phyloP scores from a whole-genome alignment of 2,113 vertebrate species.

The Monarcha castaneiventris region DNA sequence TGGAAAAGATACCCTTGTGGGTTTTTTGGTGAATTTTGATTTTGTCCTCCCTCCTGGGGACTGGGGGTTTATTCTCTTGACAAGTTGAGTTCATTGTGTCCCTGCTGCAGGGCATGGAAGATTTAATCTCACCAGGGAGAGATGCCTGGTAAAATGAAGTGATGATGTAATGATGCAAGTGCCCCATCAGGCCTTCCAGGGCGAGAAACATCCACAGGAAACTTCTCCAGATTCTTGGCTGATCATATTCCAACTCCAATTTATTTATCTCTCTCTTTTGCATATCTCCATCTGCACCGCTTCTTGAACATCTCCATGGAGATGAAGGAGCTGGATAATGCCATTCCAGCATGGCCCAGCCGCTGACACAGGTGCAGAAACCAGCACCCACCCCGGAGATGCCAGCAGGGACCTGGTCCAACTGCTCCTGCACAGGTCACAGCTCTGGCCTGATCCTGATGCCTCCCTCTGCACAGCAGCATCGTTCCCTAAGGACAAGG shows the following conservation, averaged over 20 bases:
- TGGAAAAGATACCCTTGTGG: neutral
- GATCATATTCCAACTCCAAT: neutral
- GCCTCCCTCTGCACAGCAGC: neutral
- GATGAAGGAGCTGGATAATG: slow-evolving; percentile 28
- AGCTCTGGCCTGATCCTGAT: neutral
- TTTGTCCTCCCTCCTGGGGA: neutral
- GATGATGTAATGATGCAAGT: neutral
- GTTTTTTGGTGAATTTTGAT: neutral
- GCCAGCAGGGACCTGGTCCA: neutral
- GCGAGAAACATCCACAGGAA: neutral
- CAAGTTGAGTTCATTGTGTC: slow-evolving; percentile 1
- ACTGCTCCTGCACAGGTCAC: neutral
- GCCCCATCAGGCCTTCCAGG: neutral
- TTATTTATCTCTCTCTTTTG: slow-evolving; percentile 41
- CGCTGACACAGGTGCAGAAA: neutral
- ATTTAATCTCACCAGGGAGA: slow-evolving; percentile 10
- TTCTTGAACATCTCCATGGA: slow-evolving; percentile 57
- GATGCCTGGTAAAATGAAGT: neutral
- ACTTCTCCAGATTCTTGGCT: neutral
- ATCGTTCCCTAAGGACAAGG: neutral
- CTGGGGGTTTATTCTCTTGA: slow-evolving; percentile 14
- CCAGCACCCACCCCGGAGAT: neutral
- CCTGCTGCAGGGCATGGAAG: neutral
- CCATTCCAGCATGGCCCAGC: neutral
- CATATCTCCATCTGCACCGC: slow-evolving; percentile 31